These are phyloP conservation scores for Umimayanthus kanabou DNA, from an alignment of 92 coral and sea anemone genomes.

Conservation along the genomic window DNA sequence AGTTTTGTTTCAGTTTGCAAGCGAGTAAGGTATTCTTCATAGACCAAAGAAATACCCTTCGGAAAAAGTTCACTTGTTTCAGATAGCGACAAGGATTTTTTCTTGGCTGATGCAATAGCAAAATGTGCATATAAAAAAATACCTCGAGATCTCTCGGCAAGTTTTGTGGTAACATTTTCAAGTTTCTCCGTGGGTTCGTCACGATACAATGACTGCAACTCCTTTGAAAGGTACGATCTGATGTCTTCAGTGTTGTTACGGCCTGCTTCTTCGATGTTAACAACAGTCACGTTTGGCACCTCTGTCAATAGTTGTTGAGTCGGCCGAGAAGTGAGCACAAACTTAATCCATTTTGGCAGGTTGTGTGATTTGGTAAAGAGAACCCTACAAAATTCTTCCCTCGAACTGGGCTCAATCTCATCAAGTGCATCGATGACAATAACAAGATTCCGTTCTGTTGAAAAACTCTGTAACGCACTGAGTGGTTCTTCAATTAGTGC, in stretches of 20 bases:
- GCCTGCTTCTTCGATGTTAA: neutral
- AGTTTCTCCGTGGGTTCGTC: neutral
- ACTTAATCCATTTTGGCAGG: neutral
- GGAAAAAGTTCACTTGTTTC: constrained; percentile 4
- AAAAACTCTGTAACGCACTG: neutral
- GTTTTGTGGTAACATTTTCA: neutral
- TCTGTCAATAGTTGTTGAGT: neutral
- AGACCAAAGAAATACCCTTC: neutral
- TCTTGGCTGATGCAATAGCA: neutral
- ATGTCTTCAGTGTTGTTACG: neutral
- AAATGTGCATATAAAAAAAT: neutral
- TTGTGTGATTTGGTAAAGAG: neutral
- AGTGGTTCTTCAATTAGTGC: neutral
- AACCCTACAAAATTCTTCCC: neutral
- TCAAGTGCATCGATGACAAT: neutral
- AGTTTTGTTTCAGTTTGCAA: neutral
- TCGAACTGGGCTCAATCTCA: neutral
- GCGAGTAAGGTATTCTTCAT: too few relatives aligned
- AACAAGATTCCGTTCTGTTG: neutral
- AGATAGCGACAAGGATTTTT: neutral
- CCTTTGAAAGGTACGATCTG: neutral
- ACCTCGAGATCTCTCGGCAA: neutral
- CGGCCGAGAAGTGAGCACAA: neutral
- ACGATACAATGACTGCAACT: neutral
- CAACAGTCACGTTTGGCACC: neutral